These are phyloP conservation scores for Spialia ferax DNA, from an alignment of 2,888 invertebrate genomes.

Conservation along the genomic window DNA sequence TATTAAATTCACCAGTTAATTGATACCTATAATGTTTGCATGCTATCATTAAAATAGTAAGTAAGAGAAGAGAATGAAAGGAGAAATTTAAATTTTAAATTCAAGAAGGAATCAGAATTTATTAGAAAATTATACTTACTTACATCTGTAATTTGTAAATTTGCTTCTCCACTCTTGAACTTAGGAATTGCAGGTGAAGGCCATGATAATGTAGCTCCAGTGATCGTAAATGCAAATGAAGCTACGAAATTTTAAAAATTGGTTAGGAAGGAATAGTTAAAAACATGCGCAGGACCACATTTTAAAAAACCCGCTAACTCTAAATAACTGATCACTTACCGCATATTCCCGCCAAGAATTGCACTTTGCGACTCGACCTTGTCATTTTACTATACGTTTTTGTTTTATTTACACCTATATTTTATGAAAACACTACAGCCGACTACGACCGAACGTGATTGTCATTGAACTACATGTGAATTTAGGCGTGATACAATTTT, in stretches of 20 bases:
- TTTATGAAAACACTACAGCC: too few relatives aligned
- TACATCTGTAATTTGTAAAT: constrained; percentile 73
- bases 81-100: too few relatives aligned
- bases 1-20: too few relatives aligned
- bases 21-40: too few relatives aligned
- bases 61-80: too few relatives aligned
- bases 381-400: constrained; percentile 7
- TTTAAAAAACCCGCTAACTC: constrained; percentile 54
- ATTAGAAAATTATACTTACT: constrained; percentile 50
- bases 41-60: too few relatives aligned
- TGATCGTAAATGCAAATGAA: constrained; percentile 76
- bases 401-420: too few relatives aligned
- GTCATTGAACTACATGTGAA: neutral
- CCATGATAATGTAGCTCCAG: constrained; percentile 81
- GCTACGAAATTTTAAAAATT: constrained; percentile 57
- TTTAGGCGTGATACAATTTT: too few relatives aligned
- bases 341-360: constrained; percentile 78
- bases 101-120: neutral
- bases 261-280: neutral
- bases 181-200: constrained; percentile 86
- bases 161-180: constrained; percentile 74
- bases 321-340: constrained; percentile 63
- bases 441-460: neutral
- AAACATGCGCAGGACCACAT: neutral
- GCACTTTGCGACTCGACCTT: constrained; percentile 62